A percentile compares a stretch with the other conserved stretches of the same genome.
These are phyloP conservation scores for Mastacembelus armatus DNA, from an alignment of 2,797 vertebrate genomes.

Conservation along the genomic window DNA sequence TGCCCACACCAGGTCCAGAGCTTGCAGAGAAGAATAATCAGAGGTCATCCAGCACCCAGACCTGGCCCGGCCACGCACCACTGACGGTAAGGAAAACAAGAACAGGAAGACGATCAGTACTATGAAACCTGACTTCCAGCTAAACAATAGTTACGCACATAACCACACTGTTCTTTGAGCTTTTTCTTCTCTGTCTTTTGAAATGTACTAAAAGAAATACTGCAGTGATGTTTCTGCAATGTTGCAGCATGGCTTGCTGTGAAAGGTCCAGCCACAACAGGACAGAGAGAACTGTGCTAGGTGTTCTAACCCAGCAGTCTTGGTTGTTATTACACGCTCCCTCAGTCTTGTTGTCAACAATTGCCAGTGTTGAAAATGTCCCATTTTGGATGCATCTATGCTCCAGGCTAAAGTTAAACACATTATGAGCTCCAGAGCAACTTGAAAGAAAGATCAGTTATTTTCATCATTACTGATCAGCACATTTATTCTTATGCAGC, in stretches of 20 bases:
- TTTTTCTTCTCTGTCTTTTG: background rate
- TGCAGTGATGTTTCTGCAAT: background rate
- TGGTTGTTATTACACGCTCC: no score
- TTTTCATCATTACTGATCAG: no score
- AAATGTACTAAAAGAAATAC: background rate
- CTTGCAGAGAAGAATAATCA: constrained; percentile 93
- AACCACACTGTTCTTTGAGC: background rate
- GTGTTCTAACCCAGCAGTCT: background rate
- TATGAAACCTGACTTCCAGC: background rate
- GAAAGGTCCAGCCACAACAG: background rate
- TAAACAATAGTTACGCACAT: background rate
- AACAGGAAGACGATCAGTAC: constrained; percentile 20
- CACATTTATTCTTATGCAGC: no score
- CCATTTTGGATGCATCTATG: background rate
- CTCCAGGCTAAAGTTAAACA: no score
- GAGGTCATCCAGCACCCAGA: constrained; percentile 93
- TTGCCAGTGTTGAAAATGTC: no score
- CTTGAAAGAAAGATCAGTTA: no score
- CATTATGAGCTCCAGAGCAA: no score
- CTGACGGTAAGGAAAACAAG: constrained; percentile 70
- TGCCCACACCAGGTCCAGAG: constrained; percentile 98
- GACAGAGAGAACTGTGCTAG: background rate
- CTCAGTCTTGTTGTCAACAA: no score
- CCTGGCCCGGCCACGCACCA: constrained; percentile 91
- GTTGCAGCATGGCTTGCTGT: background rate